These are phyloP conservation scores for Cryptophagus acutangulus DNA, from an alignment of 2,888 invertebrate genomes.

Conservation along the genomic window DNA sequence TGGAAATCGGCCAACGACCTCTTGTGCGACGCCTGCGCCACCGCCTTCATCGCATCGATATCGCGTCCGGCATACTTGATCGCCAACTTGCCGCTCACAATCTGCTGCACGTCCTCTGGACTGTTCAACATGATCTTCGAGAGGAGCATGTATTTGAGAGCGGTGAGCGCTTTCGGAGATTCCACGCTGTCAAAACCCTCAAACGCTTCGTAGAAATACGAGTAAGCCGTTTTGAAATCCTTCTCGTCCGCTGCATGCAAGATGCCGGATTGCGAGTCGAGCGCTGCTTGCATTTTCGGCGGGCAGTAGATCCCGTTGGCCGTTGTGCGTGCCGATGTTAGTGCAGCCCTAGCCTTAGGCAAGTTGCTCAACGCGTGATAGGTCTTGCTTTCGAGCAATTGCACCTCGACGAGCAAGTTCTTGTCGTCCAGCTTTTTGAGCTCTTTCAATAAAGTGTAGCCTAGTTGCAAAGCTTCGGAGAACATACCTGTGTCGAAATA, in stretches of 20 bases:
- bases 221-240: constrained; percentile 99
- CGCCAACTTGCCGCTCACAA: constrained; percentile 94
- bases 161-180: constrained; percentile 82
- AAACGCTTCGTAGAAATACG: constrained; percentile 99
- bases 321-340: constrained; percentile 98
- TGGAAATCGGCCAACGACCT: constrained; percentile 97
- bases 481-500: constrained; percentile 91
- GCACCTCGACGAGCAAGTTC: constrained; percentile 96
- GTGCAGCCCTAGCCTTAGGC: constrained; percentile 91
- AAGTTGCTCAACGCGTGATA: constrained; percentile 96
- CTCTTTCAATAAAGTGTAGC: constrained; percentile 85
- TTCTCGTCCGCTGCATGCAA: constrained; percentile 99
- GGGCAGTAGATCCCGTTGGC: constrained; percentile 99
- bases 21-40: constrained; percentile 94
- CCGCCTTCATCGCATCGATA: constrained; percentile 96
- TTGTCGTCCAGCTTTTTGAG: constrained; percentile 99
- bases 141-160: constrained; percentile 98
- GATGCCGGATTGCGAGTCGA: constrained; percentile 96
- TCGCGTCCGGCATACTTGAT: constrained; percentile 94
- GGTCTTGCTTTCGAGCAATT: constrained; percentile 96
- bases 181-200: constrained; percentile 97
- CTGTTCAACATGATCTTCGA: constrained; percentile 98
- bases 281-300: constrained; percentile 94
- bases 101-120: constrained; percentile 92
- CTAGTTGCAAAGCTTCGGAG: constrained; percentile 76